Evolutionary conservation across 2,888 invertebrate species (phyloP).

Genomic region (Psylliodes chrysocephalus): DNA sequence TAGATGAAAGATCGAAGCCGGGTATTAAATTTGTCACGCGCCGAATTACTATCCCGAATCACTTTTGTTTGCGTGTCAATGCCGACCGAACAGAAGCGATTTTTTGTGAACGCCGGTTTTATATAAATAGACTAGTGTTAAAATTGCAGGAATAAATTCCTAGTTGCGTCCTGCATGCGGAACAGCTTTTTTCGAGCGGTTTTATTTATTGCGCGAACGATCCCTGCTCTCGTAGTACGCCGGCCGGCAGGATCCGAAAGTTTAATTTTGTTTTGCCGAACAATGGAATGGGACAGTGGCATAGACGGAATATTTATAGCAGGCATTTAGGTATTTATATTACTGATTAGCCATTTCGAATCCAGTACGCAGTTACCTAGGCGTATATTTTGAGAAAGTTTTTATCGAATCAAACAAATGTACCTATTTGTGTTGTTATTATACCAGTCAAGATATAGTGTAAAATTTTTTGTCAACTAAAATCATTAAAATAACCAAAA

Average conservation of each 20-base stretch:
- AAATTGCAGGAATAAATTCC: slow-evolving; percentile 37
- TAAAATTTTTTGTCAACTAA: no score
- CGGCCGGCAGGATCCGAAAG: slow-evolving; percentile 31
- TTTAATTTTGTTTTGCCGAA: slow-evolving; percentile 35
- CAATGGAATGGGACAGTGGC: slow-evolving; percentile 22
- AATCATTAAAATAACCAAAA: no score
- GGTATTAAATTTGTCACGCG: slow-evolving; percentile 8
- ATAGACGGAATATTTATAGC: neutral
- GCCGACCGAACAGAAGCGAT: slow-evolving; percentile 11
- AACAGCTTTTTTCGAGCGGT: slow-evolving; percentile 30
- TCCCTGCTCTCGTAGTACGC: slow-evolving; percentile 12
- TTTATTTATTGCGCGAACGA: slow-evolving; percentile 34
- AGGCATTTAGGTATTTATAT: no score
- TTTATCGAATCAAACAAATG: no score
- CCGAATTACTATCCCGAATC: neutral
- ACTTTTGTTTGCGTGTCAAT: slow-evolving; percentile 32
- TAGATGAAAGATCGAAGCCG: neutral
- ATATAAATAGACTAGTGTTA: slow-evolving; percentile 37
- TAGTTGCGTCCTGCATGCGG: slow-evolving; percentile 35
- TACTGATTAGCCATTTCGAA: no score
- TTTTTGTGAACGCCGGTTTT: slow-evolving; percentile 28
- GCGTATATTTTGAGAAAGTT: no score
- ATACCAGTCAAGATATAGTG: no score
- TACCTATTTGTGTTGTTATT: no score
- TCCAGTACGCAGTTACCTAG: no score